Evolutionary conservation across 1,140 invertebrate genomes (phyloP), one percentile per base, ranked within the genome.

Genomic region (Eriocheir sinensis): DNA sequence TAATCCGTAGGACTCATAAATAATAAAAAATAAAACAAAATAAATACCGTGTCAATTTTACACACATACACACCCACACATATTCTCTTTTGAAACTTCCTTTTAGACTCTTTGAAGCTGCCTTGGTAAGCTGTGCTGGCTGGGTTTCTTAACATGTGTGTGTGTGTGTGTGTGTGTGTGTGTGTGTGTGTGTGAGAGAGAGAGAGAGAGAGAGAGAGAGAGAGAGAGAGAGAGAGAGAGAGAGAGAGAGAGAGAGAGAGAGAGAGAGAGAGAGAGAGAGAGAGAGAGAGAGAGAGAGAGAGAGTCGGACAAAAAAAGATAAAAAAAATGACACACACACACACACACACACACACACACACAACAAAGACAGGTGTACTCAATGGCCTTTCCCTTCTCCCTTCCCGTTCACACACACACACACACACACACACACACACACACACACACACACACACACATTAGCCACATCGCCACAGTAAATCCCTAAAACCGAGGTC

Each of bases 381-480:
- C 81, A 27, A 88, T 21, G 21, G n/a, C 60, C 6, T 72, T 27
- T 15, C 9, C 53, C 27, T 60, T 60, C 53, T 48, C 44, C 81
- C 3, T 34, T 17, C 81, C 81, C 81, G 9, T 17, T 17, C 81
- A 15, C 81, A n/a, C 27, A 81, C 32, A 30, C 79, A 30, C 79
- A 30, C 79, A 30, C 79, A 30, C 79, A 85, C 81, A 32, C 81
- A 85, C 83, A 85, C 83, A 85, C 83, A 85, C 83, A 89, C 86
- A 89, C 86, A 89, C 86, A 88, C 85, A 88, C 85, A 88, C 85
- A 88, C 34, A 85, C 32, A 44, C 40, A 30, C 6, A 38, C 86
- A 30, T 30, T 89, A 72, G 21, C 2, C 21, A n/a, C 6, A 72
- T 72, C 12, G 60, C 60, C n/a, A n/a, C 27, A 72, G 21, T 72